Base-by-base conservation (phyloP, 2,888 invertebrate genomes). In the Cheilosia urbana region DNA sequence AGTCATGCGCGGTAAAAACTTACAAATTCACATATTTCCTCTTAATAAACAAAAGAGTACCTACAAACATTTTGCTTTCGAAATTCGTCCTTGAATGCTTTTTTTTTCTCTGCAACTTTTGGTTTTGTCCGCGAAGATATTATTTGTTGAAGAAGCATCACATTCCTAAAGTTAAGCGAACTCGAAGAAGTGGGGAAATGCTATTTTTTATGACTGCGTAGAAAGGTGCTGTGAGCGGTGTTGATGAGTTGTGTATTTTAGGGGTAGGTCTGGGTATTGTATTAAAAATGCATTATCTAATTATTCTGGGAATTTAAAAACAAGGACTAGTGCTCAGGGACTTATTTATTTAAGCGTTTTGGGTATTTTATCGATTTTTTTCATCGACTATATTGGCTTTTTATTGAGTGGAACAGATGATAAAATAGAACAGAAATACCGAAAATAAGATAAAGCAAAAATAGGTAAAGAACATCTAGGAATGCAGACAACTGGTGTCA, bases 1-100 rank as follows among this genome's bases (percentile, higher is more conserved):
- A 81, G 69, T 65, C 81, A 51, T 81, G 81, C 81, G 81, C 63
- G 11, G 40, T 2, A 4, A 24, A 21, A 60, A 40, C n/a, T 15
- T 9, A 30, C 6, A 55, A 34, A 19, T 34, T 17, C 17, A 9
- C 42, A 37, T 19, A 42, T 3, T 24, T 9, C 7, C 45, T 17
- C 17, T 45, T 45, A 4, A 13, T 34, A n/a, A n/a, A 34, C 15
- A 17, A 57, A 17, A 19, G 47, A 47, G 47, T 9, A 3, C n/a
- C n/a, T n/a, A n/a, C 2, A 58, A 40, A 21, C 19, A 58, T 9
- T 11, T 13, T 30, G n/a, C n/a, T 9, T 30, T 55, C 1, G 5
- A 34, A 17, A 27, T 55, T 6, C 11, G 55, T 55, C 55, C 55
- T 55, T 55, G 55, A 55, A 30, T 9, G 17, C 4, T 4, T 17